Base-by-base conservation (phyloP, 2,113 vertebrate species). In the Dipodomys stephensi region DNA sequence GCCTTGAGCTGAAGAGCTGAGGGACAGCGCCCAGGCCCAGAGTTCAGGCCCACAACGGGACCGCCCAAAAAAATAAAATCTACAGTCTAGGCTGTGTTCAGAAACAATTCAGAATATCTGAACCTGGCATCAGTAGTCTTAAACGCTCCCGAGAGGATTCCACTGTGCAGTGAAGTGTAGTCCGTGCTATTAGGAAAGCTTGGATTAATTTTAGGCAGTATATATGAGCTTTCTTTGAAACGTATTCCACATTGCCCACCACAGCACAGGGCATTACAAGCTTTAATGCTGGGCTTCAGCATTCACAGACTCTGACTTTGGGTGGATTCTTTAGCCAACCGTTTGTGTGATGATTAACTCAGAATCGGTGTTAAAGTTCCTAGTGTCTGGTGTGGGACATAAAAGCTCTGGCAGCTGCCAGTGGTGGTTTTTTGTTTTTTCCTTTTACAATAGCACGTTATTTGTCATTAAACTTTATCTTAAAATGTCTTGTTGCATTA, bases 231-330 rank as follows among this genome's bases (percentile, higher is more conserved):
- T 87, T 57, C 46, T 86, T 83, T 64, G 88, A 86, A 80, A 84
- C 25, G 6, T 12, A 74, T 32, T 88, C 32, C 64, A 0, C 6
- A 39, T 62, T 92, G 60, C 46, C 15, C 88, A 74, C n/a, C 25
- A 49, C 28, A 94, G 49, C 49, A 49, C 8, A 88, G 28, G 81
- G 22, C 83, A 57, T 28, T 85, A 18, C 35, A 60, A 27, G 22
- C 87, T 68, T 88, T 96, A 30, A 76, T 86, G 20, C 90, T 90
- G 22, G 71, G 9, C 22, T 90, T 92, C 39, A 69, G 84, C 65
- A 57, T 86, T 96, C 93, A 85, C 16, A 82, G 79, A 35, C 60
- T 87, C 27, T 86, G 32, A 53, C 90, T 77, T 87, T 80, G 44
- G 64, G 46, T 18, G 79, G 73, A 20, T 46, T 90, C 35, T 83